Evolutionary conservation across 2,113 vertebrate species (phyloP).

Genomic region (Phaetusa simplex): DNA sequence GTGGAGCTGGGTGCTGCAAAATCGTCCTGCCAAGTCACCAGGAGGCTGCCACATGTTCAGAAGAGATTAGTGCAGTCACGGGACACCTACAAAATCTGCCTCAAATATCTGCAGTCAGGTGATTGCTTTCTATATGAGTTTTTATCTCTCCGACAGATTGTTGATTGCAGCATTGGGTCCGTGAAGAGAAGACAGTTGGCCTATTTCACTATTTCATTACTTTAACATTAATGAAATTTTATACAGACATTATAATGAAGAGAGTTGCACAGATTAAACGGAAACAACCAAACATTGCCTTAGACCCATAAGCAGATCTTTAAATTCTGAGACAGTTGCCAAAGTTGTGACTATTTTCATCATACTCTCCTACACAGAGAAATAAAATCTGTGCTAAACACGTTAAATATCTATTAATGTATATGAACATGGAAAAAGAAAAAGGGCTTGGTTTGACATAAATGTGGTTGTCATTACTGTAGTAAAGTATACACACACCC

Average conservation of each 20-base stretch:
- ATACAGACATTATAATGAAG: neutral
- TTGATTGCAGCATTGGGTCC: neutral
- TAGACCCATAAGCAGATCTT: neutral
- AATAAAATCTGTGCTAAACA: neutral
- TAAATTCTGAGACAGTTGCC: neutral
- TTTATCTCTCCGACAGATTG: conserved; percentile 7
- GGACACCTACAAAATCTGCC: conserved; percentile 15
- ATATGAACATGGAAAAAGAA: neutral
- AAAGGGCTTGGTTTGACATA: neutral
- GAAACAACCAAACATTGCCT: neutral
- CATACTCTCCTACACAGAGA: neutral
- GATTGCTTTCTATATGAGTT: neutral
- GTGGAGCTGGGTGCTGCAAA: neutral
- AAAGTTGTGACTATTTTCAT: neutral
- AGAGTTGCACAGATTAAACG: neutral
- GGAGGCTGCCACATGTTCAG: neutral
- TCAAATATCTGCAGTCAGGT: neutral
- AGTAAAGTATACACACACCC: neutral
- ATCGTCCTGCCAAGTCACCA: neutral
- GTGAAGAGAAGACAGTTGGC: neutral
- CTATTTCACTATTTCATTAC: neutral
- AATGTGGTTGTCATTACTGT: neutral
- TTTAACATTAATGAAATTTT: neutral
- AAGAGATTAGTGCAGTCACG: neutral
- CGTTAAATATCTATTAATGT: neutral